Percentiles rank a stretch among this genome's conserved stretches.
These are phyloP conservation scores for Nomada hirtipes DNA, from an alignment of 2,888 invertebrate species.

Conservation along the genomic window DNA sequence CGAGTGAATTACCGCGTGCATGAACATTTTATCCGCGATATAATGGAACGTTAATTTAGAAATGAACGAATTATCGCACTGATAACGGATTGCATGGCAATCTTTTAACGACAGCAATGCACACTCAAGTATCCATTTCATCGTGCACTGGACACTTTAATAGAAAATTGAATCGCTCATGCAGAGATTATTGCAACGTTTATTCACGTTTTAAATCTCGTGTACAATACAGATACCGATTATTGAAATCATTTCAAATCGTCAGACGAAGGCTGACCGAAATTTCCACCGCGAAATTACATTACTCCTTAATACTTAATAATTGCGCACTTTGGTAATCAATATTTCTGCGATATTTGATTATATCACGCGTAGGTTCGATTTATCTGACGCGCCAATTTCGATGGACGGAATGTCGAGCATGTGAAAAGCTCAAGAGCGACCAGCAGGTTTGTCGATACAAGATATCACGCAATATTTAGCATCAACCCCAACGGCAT, in stretches of 20 bases:
- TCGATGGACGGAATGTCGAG: not conserved
- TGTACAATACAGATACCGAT: not conserved
- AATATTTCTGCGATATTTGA: not conserved
- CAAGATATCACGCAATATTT: conserved; percentile 10
- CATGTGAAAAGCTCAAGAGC: no score
- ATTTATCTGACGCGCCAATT: not conserved
- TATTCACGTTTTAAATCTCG: not conserved
- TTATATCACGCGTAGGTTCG: not conserved
- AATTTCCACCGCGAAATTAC: conserved; percentile 8
- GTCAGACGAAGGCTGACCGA: not conserved
- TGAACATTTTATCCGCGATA: not conserved
- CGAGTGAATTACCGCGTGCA: not conserved
- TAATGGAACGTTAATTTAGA: not conserved
- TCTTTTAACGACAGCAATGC: not conserved
- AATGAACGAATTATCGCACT: not conserved
- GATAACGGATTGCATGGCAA: not conserved
- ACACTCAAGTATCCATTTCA: not conserved
- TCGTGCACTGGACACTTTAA: not conserved
- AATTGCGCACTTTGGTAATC: not conserved
- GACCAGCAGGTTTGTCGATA: not conserved
- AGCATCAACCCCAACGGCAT: not conserved
- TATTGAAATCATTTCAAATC: not conserved
- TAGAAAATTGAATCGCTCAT: not conserved
- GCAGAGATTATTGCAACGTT: conserved; percentile 12
- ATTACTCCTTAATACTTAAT: conserved; percentile 1